Conservation (phyloP, 53 echinoderm and acorn worm species). For the Echinometra lucunter region DNA sequence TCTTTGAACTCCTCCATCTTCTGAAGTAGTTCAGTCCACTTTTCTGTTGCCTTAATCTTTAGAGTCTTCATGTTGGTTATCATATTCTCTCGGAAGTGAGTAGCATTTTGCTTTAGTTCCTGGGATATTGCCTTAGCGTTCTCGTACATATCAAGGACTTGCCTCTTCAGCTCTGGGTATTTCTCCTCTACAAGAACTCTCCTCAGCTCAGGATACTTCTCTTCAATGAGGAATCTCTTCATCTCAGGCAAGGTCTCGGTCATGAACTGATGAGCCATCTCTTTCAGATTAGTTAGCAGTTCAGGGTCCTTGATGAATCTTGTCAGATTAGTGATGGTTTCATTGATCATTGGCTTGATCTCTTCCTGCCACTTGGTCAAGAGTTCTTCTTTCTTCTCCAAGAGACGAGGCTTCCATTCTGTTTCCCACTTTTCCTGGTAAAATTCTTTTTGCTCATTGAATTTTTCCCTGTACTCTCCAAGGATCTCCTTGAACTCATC, state of each 20-base stretch:
- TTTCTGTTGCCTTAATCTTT: conserved; percentile 9
- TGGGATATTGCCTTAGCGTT: conserved; percentile 55
- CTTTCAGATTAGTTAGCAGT: conserved; percentile 55
- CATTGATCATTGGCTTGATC: conserved; percentile 53
- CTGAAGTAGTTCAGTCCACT: conserved; percentile 59
- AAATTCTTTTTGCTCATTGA: conserved; percentile 43
- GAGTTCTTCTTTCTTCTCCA: conserved; percentile 47
- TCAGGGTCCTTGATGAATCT: conserved; percentile 49
- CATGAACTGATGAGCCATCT: conserved; percentile 36
- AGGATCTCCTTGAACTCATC: conserved; percentile 9
- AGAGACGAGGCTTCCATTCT: conserved; percentile 30
- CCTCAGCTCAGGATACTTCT: conserved; percentile 71
- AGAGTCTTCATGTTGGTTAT: conserved; percentile 49
- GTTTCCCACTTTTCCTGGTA: conserved; percentile 44
- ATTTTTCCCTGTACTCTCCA: conserved; percentile 22
- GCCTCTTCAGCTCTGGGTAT: conserved; percentile 68
- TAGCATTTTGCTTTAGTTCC: conserved; percentile 50
- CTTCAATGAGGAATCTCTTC: conserved; percentile 13
- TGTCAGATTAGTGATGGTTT: not conserved
- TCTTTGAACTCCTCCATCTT: conserved; percentile 60
- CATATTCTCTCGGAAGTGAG: conserved; percentile 6
- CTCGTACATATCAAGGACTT: conserved; percentile 62
- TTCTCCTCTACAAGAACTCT: conserved; percentile 65
- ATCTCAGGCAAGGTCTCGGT: conserved; percentile 48
- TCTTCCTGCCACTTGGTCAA: conserved; percentile 53